These are phyloP conservation scores for Lucilia cuprina DNA, from an alignment of 1,140 invertebrate genomes.

Conservation along the genomic window DNA sequence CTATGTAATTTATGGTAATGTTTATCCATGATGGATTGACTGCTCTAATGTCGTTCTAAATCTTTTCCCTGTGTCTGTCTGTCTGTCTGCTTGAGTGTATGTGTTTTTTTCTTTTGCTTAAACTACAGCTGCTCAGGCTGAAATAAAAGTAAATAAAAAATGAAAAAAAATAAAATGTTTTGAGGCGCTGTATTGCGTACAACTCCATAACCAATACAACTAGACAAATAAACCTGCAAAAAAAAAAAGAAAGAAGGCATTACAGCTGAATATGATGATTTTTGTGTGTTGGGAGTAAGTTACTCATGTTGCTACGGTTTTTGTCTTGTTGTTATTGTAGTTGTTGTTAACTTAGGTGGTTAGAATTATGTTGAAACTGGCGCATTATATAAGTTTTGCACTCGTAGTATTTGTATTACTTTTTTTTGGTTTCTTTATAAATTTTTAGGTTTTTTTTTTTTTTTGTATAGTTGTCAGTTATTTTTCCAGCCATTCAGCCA, in stretches of 20 bases:
- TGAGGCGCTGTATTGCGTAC: not conserved
- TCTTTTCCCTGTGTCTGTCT: slow-evolving; percentile 45
- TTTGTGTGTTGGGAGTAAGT: slow-evolving; percentile 8
- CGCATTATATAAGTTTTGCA: not conserved
- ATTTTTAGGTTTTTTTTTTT: not conserved
- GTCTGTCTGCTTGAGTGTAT: too few relatives aligned
- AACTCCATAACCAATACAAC: not conserved
- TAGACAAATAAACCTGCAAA: not conserved
- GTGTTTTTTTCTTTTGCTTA: not conserved
- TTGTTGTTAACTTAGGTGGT: not conserved
- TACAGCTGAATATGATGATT: not conserved
- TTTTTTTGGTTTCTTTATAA: slow-evolving; percentile 4
- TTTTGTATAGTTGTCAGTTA: not conserved
- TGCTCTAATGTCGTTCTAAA: slow-evolving; percentile 64
- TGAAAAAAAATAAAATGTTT: not conserved
- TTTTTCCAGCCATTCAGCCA: not conserved
- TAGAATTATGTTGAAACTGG: slow-evolving; percentile 1
- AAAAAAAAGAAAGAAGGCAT: not conserved
- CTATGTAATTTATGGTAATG: slow-evolving; percentile 64
- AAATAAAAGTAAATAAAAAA: not conserved
- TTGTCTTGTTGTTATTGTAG: not conserved
- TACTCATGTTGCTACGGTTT: slow-evolving; percentile 6
- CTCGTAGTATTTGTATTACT: not conserved
- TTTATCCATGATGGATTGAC: slow-evolving; percentile 63
- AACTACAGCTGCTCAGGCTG: not conserved